Evolutionary conservation across 2,888 invertebrate species (phyloP).

Genomic region (Anoncus sp.): DNA sequence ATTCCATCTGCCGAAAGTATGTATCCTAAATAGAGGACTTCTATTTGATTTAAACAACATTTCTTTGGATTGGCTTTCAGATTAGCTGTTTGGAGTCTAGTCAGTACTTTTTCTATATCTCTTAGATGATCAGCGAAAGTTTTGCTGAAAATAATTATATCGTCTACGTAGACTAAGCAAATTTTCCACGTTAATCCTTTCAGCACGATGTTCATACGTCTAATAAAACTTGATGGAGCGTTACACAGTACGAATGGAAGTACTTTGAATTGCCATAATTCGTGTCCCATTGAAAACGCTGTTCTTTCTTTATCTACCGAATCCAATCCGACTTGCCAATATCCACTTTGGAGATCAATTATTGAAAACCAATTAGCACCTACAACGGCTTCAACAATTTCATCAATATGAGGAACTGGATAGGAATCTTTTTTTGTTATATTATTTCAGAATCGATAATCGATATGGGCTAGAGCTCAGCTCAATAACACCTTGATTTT

Average conservation of each 20-base stretch:
- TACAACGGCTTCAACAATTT: neutral
- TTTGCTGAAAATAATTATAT: constrained; percentile 59
- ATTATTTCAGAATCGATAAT: neutral
- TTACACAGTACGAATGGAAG: constrained; percentile 48
- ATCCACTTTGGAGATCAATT: neutral
- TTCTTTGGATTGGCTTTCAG: constrained; percentile 7
- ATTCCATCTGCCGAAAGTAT: constrained; percentile 11
- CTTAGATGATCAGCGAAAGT: constrained; percentile 55
- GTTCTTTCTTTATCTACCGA: constrained; percentile 1
- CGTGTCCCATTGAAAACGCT: neutral
- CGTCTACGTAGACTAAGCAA: constrained; percentile 61
- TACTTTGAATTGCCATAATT: constrained; percentile 45
- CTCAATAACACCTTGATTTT: neutral
- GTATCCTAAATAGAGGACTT: constrained; percentile 15
- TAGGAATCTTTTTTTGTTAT: constrained; percentile 9
- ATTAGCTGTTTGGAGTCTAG: constrained; percentile 1
- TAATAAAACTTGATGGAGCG: constrained; percentile 33
- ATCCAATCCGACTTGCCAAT: neutral
- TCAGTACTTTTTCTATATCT: constrained; percentile 30
- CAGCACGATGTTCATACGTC: constrained; percentile 42
- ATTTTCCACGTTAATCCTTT: constrained; percentile 66
- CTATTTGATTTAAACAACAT: constrained; percentile 7
- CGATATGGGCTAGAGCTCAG: constrained; percentile 1
- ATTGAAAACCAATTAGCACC: neutral
- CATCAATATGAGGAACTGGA: neutral